Evolutionary conservation across 2,113 vertebrate genomes (phyloP), one percentile per base, ranked within the genome.

Genomic region (Candoia aspera): DNA sequence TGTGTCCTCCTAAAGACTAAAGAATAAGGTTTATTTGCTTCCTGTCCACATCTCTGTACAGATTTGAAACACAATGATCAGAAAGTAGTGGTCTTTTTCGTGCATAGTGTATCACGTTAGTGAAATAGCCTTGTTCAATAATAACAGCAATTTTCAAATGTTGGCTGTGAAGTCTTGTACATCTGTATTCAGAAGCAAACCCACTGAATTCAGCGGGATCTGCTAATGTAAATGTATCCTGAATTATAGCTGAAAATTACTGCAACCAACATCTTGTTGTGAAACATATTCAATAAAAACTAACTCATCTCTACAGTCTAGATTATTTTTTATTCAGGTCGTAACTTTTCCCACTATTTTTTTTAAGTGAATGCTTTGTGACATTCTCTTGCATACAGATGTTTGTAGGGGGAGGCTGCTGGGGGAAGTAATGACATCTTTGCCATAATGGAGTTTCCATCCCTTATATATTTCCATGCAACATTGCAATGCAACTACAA

Each of bases 1-100:
- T 96, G 92, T 98, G 97, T 9, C 98, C 98, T 73, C 98, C 98
- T 88, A 99, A 94, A 91, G 98, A 97, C 98, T 99, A 95, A 90
- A 12, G 58, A 95, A 96, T n/a, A 94, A 84, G 11, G 0, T 92
- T 90, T 23, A 59, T 83, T 89, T 90, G 11, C 0, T 6, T 15
- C 91, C 90, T 21, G n/a, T 42, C 37, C 0, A 8, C 0, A 1
- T 54, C 93, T 55, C 4, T 86, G 13, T 87, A 84, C 49, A 5
- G 8, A 64, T 88, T n/a, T 91, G 54, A 79, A 89, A 55, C 10
- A 87, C 57, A 84, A n/a, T 26, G 24, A 37, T 42, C 17, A 79
- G 17, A 79, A 79, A 37, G 33, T 49, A 19, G 24, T 13, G 6
- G 33, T 68, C 42, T 9, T 17, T 8, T 87, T 86, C 26, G 8